A percentile compares a stretch with the other conserved stretches of the same genome.
These are phyloP conservation scores for Cosmorhoe ocellata DNA, from an alignment of 2,888 invertebrate species.

Conservation along the genomic window DNA sequence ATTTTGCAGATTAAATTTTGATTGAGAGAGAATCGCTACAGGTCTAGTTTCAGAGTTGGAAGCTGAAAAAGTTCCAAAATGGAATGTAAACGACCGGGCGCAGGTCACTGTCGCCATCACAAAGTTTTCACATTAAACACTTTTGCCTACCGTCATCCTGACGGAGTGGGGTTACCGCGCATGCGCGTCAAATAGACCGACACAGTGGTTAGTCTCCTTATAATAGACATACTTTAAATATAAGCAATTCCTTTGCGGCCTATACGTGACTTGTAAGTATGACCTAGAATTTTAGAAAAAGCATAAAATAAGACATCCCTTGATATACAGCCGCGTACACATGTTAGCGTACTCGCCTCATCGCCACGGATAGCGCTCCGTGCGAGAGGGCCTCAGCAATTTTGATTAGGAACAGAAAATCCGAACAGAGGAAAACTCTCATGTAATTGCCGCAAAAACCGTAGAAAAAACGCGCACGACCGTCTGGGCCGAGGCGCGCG, in stretches of 20 bases:
- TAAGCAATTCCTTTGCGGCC: conserved; percentile 25
- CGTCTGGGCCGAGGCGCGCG: conserved; percentile 56
- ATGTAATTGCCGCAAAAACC: conserved; percentile 61
- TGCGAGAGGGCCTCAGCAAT: conserved; percentile 59
- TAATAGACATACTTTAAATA: conserved; percentile 14
- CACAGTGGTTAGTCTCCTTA: conserved; percentile 43
- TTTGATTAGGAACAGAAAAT: conserved; percentile 67
- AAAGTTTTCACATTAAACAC: conserved; percentile 66
- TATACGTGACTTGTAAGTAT: background rate
- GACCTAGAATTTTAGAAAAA: conserved; percentile 14
- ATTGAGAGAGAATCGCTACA: background rate
- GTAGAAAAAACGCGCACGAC: conserved; percentile 62
- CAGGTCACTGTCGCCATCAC: conserved; percentile 52
- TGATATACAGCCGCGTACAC: conserved; percentile 34
- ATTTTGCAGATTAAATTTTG: too few relatives aligned
- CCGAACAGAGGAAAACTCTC: conserved; percentile 64
- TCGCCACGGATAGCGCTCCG: conserved; percentile 52
- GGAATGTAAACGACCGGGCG: conserved; percentile 47
- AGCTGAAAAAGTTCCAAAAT: conserved; percentile 39
- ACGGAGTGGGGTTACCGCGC: conserved; percentile 41
- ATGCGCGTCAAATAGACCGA: conserved; percentile 42
- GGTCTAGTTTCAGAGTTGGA: conserved; percentile 19
- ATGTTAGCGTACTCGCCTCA: conserved; percentile 37
- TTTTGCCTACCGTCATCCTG: conserved; percentile 48
- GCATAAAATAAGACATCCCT: conserved; percentile 41